Base-by-base conservation (phyloP, 2,888 invertebrate genomes). In the Portevinia maculata region DNA sequence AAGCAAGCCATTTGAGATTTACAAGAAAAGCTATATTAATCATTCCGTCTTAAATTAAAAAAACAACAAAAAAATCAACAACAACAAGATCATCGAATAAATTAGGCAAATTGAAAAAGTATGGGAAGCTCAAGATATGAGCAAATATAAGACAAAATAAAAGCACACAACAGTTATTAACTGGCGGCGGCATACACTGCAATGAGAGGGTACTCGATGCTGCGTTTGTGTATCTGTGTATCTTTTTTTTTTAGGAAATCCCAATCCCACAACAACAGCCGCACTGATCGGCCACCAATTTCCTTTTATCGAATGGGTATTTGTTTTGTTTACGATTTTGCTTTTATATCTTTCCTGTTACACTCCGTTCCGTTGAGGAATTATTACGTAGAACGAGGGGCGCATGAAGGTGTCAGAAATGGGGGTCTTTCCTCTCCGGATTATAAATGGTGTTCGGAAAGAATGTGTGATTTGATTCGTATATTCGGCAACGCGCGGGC, bases 321-420 rank as follows among this genome's bases (percentile, higher is more conserved):
- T 70, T 78, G 70, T 70, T 78, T 70, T 70, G 62, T 50, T 64
- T 71, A 71, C 62, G 39, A 69, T 78, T n/a, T 57, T 71, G 62
- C 53, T 62, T 67, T 44, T 52, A 28, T 41, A 9, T 28, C 32
- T 34, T 62, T 62, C 48, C 62, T 62, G 48, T 48, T 48, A 62
- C 62, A 64, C 50, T 11, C 28, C 7, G 28, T 28, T 50, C 37
- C 11, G 11, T 60, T 32, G 46, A 44, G 24, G 32, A 34, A 62
- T 48, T 19, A 28, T 41, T 28, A 21, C n/a, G n/a, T 15, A 13
- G n/a, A 13, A 7, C 13, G 13, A 1, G 19, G 5, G 11, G 32
- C 52, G 17, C 34, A 37, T 21, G 62, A 57, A 64, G 73, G 55
- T 74, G 73, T 65, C 65, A 67, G 52, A 46, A 53, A 59, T 39